Conservation (phyloP, 2,113 vertebrate species). For the Notarius quadriscutis region DNA sequence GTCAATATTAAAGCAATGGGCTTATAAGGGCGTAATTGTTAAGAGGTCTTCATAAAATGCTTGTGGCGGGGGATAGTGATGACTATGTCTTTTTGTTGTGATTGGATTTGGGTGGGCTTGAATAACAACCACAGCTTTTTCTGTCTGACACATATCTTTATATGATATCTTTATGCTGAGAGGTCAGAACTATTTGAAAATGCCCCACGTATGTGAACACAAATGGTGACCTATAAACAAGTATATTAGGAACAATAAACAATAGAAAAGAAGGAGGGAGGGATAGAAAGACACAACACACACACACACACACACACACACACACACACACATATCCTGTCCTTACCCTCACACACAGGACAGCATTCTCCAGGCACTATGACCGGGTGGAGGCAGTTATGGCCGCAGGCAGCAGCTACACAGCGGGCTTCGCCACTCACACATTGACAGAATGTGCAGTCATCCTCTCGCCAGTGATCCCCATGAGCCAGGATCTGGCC, state of each 20-base stretch:
- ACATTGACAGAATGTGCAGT: conserved; percentile 90
- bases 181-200: not conserved
- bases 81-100: not conserved
- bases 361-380: conserved; percentile 88
- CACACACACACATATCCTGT: conserved; percentile 20
- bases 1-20: no score
- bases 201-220: not conserved
- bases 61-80: no score
- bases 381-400: conserved; percentile 86
- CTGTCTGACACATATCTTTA: not conserved
- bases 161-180: not conserved
- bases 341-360: conserved; percentile 84
- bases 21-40: no score
- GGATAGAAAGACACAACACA: conserved; percentile 1
- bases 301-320: conserved; percentile 25
- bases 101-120: not conserved
- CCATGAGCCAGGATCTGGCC: conserved; percentile 86
- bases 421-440: conserved; percentile 83
- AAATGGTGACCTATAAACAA: conserved; percentile 19
- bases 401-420: conserved; percentile 83
- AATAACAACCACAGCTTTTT: not conserved
- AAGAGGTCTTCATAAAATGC: no score
- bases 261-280: conserved; percentile 10
- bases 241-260: conserved; percentile 28
- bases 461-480: conserved; percentile 88